Conservation (phyloP, 2,888 invertebrate species). For the Cosmia pyralina region DNA sequence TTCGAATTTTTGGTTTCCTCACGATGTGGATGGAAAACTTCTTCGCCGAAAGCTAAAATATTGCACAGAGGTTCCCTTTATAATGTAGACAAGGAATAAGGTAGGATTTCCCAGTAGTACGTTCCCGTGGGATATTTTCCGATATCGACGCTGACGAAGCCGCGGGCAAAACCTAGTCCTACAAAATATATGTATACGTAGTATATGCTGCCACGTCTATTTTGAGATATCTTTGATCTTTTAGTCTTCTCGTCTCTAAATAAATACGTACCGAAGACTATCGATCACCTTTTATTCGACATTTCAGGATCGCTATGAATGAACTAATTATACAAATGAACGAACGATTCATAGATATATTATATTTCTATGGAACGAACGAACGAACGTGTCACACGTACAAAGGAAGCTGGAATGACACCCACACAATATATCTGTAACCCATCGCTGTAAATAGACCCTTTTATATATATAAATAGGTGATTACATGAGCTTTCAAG, state of each 20-base stretch:
- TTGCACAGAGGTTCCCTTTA: too few relatives aligned
- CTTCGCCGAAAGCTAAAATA: too few relatives aligned
- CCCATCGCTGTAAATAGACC: not conserved
- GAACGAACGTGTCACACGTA: slow-evolving; percentile 20
- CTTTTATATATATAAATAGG: not conserved
- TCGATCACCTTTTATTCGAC: not conserved
- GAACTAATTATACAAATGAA: slow-evolving; percentile 16
- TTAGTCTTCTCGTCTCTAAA: not conserved
- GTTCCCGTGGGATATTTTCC: too few relatives aligned
- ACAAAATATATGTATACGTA: too few relatives aligned
- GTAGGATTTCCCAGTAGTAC: too few relatives aligned
- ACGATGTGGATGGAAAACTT: too few relatives aligned
- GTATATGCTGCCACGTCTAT: not conserved
- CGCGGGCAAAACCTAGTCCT: too few relatives aligned
- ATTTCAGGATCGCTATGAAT: slow-evolving; percentile 13
- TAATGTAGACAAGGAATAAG: too few relatives aligned
- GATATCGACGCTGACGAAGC: too few relatives aligned
- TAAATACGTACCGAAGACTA: not conserved
- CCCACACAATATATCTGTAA: slow-evolving; percentile 7
- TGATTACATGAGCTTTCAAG: slow-evolving; percentile 10
- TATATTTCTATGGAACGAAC: too few relatives aligned
- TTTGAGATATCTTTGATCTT: not conserved
- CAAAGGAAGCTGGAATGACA: not conserved
- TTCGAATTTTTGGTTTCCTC: too few relatives aligned
- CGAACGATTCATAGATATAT: too few relatives aligned